These are phyloP conservation scores for Gambelia wislizenii DNA, from an alignment of 2,797 vertebrate genomes.

Conservation along the genomic window DNA sequence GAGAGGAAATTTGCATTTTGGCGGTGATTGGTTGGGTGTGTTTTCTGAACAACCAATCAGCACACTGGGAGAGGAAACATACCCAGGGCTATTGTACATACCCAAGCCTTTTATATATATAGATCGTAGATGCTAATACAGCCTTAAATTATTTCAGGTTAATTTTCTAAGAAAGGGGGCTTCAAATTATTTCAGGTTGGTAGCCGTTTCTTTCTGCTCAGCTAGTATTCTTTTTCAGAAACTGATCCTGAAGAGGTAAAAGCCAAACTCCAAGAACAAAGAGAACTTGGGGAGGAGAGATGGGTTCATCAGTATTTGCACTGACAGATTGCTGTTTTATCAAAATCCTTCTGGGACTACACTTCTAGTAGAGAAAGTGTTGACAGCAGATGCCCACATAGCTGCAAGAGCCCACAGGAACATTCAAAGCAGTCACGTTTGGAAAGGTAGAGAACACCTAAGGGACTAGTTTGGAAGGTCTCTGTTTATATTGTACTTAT, in stretches of 20 bases:
- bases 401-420: constrained; percentile 62
- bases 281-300: background rate
- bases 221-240: background rate
- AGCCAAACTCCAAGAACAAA: background rate
- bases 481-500: constrained; percentile 56
- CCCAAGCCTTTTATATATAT: no score
- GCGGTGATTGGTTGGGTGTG: no score
- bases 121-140: background rate
- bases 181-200: background rate
- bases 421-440: constrained; percentile 53
- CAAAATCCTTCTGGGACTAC: constrained; percentile 40
- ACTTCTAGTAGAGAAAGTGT: constrained; percentile 37
- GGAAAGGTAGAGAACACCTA: constrained; percentile 37
- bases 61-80: no score
- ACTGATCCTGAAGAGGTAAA: accelerated
- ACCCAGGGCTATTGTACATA: no score
- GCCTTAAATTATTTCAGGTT: background rate
- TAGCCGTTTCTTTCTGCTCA: accelerated
- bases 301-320: constrained; percentile 44
- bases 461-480: constrained; percentile 47
- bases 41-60: no score
- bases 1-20: no score
- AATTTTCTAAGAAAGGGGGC: background rate
- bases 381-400: constrained; percentile 67
- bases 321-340: constrained; percentile 48